A percentile compares a stretch with the other conserved stretches of the same genome.
phyloP scores from a whole-genome alignment of 2,888 invertebrate species.

The Monopis laevigella region DNA sequence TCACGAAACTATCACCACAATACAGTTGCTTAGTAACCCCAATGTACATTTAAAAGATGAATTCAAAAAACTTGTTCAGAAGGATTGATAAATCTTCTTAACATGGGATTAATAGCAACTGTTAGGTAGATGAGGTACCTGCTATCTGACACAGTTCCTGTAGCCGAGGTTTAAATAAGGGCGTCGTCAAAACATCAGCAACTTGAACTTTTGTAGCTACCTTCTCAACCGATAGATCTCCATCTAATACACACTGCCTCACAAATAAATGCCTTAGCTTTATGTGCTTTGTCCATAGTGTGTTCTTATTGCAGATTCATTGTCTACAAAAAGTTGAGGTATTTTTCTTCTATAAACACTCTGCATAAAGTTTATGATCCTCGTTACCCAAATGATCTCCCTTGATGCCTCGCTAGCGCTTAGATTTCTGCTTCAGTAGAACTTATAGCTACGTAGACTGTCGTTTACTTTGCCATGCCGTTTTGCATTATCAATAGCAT shows the following conservation, averaged over 20 bases:
- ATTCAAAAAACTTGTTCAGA: no score
- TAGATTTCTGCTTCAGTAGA: slow-evolving; percentile 6
- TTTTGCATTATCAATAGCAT: neutral
- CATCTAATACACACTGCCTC: neutral
- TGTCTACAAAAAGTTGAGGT: no score
- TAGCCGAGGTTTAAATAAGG: no score
- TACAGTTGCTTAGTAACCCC: no score
- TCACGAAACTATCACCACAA: no score
- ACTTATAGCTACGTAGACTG: neutral
- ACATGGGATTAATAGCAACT: no score
- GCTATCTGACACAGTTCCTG: no score
- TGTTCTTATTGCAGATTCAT: no score
- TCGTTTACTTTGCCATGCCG: slow-evolving; percentile 1
- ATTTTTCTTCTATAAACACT: no score
- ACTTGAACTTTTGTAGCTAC: neutral
- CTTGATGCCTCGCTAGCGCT: slow-evolving; percentile 6
- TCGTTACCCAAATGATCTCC: slow-evolving; percentile 1
- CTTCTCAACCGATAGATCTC: neutral
- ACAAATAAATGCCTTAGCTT: slow-evolving; percentile 2
- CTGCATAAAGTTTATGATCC: neutral
- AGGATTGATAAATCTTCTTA: no score
- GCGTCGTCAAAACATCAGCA: neutral
- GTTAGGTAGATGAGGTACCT: no score
- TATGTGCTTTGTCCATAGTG: slow-evolving; percentile 1
- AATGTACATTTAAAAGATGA: no score